These are phyloP conservation scores for Quadriops clusia DNA, from an alignment of 2,888 invertebrate genomes.

Conservation along the genomic window DNA sequence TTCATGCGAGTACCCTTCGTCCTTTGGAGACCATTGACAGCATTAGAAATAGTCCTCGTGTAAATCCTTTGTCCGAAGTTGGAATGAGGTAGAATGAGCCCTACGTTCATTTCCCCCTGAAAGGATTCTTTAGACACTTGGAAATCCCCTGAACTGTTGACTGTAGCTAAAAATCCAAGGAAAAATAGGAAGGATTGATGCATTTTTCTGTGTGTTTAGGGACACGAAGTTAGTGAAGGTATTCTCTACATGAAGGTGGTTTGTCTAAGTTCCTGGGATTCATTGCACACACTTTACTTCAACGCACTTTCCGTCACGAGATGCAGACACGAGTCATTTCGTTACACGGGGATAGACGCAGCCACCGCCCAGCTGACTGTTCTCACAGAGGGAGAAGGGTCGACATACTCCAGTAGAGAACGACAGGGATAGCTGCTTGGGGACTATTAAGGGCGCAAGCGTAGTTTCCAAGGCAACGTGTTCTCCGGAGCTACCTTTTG, in stretches of 20 bases:
- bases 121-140: slow-evolving; percentile 10
- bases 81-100: slow-evolving; percentile 49
- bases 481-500: slow-evolving; percentile 17
- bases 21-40: slow-evolving; percentile 46
- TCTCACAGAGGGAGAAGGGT: slow-evolving; percentile 23
- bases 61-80: slow-evolving; percentile 56
- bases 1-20: slow-evolving; percentile 44
- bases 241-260: too few species aligned
- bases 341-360: slow-evolving; percentile 25
- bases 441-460: slow-evolving; percentile 29
- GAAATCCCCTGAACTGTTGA: not conserved
- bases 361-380: slow-evolving; percentile 42
- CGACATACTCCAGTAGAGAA: slow-evolving; percentile 12
- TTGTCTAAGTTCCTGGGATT: slow-evolving; percentile 6
- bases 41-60: slow-evolving; percentile 50
- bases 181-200: too few species aligned
- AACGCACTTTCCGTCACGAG: slow-evolving; percentile 16
- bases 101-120: slow-evolving; percentile 38
- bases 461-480: slow-evolving; percentile 33
- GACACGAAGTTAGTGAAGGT: too few species aligned
- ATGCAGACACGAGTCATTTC: slow-evolving; percentile 22
- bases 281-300: slow-evolving; percentile 6
- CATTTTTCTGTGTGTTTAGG: too few species aligned
- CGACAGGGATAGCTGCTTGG: slow-evolving; percentile 7
- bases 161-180: not conserved